Evolutionary conservation across 2,113 vertebrate genomes (phyloP), one percentile per base, ranked within the genome.

Genomic region (Hypomesus transpacificus): DNA sequence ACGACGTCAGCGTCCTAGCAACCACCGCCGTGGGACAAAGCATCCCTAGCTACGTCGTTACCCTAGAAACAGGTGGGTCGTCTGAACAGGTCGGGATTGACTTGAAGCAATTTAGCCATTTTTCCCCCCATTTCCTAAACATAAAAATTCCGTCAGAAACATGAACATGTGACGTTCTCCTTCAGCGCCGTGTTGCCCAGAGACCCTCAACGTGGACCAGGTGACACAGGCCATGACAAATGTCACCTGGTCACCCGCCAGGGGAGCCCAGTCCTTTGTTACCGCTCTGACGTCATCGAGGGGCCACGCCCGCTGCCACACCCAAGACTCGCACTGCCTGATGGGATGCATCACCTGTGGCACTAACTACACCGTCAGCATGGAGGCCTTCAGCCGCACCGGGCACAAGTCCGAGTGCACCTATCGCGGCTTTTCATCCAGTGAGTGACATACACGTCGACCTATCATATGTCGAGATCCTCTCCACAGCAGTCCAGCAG

Each of bases 321-420:
- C 94, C 0, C 85, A 85, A 66, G 92, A 94, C 50, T 92, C 87
- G 69, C 90, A 92, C 79, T 98, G 95, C 85, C 91, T 96, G 52
- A 89, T 98, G 90, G 96, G 95, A 84, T 98, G 97, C 81, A 93
- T 98, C 80, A 92, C 91, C 1, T 98, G 96, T 21, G 90, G 94
- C 20, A 91, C 93, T 70, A 94, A 92, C 82, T 97, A 97, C 63
- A 94, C 93, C 0, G 92, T 96, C 68, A 87, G 92, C 17, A 78
- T 97, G 78, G 91, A 92, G 86, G 93, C 92, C 0, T 68, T 92
- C 68, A 98, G 94, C 84, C 89, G 89, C 76, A 94, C 87, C 0
- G 96, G 96, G 1, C 82, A 89, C 76, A 83, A 54, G 13, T 78
- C 90, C 7, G 86, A 84, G 73, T 98, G 97, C 75, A 82, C 73